phyloP scores from a whole-genome alignment of 2,797 vertebrate genomes.

The Chromobotia macracanthus region DNA sequence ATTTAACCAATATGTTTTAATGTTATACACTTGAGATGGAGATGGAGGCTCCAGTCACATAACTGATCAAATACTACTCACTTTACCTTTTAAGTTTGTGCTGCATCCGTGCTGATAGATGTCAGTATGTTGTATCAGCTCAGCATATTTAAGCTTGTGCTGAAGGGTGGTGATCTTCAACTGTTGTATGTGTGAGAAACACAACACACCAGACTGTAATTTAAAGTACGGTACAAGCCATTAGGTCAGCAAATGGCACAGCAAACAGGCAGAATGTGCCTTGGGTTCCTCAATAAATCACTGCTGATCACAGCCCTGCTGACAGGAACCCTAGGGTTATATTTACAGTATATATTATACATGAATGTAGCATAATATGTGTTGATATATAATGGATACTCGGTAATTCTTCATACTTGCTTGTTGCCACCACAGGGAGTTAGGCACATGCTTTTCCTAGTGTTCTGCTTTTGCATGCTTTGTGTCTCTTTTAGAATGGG shows the following conservation, averaged over 20 bases:
- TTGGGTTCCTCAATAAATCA: conserved; percentile 8
- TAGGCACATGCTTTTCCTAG: conserved; percentile 46
- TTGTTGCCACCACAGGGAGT: conserved; percentile 20
- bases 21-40: not conserved
- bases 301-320: conserved; percentile 29
- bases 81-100: no score
- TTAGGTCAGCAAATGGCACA: conserved; percentile 35
- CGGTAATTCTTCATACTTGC: conserved; percentile 12
- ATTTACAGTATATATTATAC: not conserved
- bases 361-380: not conserved
- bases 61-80: no score
- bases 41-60: no score
- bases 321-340: not conserved
- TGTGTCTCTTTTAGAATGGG: no score
- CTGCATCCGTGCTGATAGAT: no score
- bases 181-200: not conserved
- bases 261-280: conserved; percentile 9
- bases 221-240: conserved; percentile 45
- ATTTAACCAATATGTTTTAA: no score
- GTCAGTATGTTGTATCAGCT: no score
- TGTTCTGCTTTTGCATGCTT: conserved; percentile 66
- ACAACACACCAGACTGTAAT: not conserved
- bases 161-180: not conserved
- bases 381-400: conserved; percentile 21
- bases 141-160: no score